Base-by-base conservation (phyloP, 2,113 vertebrate species). In the Micronycteris hirsuta region DNA sequence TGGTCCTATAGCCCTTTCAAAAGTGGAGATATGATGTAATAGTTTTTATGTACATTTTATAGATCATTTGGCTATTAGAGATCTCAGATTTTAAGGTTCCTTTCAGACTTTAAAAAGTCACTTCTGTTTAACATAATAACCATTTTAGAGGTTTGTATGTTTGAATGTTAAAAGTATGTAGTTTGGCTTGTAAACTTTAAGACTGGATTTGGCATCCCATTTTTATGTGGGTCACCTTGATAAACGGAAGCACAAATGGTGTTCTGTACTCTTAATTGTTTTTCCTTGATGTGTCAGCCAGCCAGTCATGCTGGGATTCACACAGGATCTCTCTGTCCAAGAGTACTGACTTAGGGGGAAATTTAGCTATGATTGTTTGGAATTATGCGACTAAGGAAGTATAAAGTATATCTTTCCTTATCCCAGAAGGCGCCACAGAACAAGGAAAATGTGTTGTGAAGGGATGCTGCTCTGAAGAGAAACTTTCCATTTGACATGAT, bases 391-490 rank as follows among this genome's bases (percentile, higher is more conserved):
- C 0, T 87, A 38, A 86, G 70, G 0, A 78, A 85, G 89, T 33
- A 36, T 11, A 45, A 22, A 24, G 93, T 43, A 76, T 31, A 28
- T 89, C 0, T 83, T 87, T 78, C 43, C 26, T 47, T 68, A 82
- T 28, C 74, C 14, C 91, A 0, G n/a, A 74, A 84, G 41, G 31
- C n/a, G 73, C 0, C 11, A 0, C 1, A 96, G 70, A 24, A 33
- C 76, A 88, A 89, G 93, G 70, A 26, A 89, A 89, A 70, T 86
- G 31, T 81, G 8, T 49, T 96, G 82, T 63, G 92, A 82, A 65
- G 73, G 4, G 63, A 15, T 95, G 63, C 14, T 52, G 2, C 20
- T 17, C 92, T 87, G 26, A 0, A 68, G 38, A 43, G 54, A 45
- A 70, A 22, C 28, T 68, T 78, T 80, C 61, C 86, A 78, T 26